These are phyloP conservation scores for Platycnemis pennipes DNA, from an alignment of 2,888 invertebrate species.

Conservation along the genomic window DNA sequence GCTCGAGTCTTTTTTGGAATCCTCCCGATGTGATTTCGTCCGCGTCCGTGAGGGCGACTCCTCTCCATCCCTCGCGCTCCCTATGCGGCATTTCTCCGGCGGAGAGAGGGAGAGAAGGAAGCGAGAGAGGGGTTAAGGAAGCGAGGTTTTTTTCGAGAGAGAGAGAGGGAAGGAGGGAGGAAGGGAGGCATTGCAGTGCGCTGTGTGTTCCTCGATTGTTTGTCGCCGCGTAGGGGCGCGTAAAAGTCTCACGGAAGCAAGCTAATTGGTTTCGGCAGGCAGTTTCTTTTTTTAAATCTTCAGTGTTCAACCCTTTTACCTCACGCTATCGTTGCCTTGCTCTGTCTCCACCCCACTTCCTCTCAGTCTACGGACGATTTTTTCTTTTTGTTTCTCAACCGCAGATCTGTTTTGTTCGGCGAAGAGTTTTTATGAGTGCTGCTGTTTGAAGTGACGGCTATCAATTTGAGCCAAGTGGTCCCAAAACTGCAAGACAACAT, in stretches of 20 bases:
- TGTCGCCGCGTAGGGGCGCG: not conserved
- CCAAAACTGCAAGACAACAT: no score
- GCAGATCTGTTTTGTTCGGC: not conserved
- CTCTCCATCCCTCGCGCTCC: not conserved
- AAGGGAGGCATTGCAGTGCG: constrained; percentile 6
- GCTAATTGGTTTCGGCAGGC: no score
- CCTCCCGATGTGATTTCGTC: not conserved
- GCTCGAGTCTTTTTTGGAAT: not conserved
- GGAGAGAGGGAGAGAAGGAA: constrained; percentile 24
- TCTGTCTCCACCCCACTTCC: not conserved
- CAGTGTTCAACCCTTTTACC: not conserved
- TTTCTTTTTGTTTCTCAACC: no score
- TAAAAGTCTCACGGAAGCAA: not conserved
- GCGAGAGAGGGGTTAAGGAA: not conserved
- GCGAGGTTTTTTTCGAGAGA: no score
- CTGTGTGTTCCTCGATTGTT: not conserved
- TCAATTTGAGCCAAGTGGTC: no score
- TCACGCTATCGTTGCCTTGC: not conserved
- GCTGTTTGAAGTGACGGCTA: not conserved
- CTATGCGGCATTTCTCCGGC: constrained; percentile 23
- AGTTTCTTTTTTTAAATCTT: no score
- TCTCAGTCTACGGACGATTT: no score
- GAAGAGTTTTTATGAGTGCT: not conserved
- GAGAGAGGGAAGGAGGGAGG: not conserved
- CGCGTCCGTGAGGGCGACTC: not conserved